phyloP scores from a whole-genome alignment of 2,797 vertebrate genomes.

The Euthynnus affinis region DNA sequence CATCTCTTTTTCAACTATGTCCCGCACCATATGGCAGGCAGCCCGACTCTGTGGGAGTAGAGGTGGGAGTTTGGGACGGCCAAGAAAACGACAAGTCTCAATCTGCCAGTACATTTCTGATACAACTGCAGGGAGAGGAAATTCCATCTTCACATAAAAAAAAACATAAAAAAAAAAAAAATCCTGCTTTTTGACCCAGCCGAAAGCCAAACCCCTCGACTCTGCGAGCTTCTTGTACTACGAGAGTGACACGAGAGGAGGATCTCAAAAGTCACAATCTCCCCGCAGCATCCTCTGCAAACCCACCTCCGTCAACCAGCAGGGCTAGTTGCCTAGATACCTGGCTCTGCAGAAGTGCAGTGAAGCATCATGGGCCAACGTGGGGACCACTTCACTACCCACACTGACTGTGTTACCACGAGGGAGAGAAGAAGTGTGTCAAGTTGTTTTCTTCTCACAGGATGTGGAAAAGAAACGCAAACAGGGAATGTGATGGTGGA shows the following conservation, averaged over 20 bases:
- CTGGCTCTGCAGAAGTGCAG: conserved; percentile 75
- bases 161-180: background rate
- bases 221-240: conserved; percentile 13
- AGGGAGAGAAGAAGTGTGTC: conserved; percentile 56
- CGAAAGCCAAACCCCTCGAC: background rate
- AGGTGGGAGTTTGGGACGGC: conserved; percentile 62
- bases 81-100: conserved; percentile 57
- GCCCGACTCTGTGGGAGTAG: conserved; percentile 65
- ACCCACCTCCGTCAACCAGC: conserved; percentile 59
- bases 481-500: background rate
- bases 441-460: conserved; percentile 29
- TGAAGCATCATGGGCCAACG: conserved; percentile 65
- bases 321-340: conserved; percentile 86
- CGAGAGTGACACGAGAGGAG: conserved; percentile 57
- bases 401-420: conserved; percentile 44
- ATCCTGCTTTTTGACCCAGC: conserved; percentile 36
- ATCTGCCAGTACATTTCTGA: conserved; percentile 40
- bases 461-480: conserved; percentile 4
- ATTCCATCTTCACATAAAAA: conserved; percentile 34
- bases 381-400: conserved; percentile 69
- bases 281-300: conserved; percentile 72
- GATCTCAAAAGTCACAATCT: conserved; percentile 71
- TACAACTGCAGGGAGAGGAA: conserved; percentile 37
- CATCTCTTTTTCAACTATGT: conserved; percentile 45
- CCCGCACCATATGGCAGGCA: conserved; percentile 66